Conservation (phyloP, 2,888 invertebrate species). For the Notodonta dromedarius region DNA sequence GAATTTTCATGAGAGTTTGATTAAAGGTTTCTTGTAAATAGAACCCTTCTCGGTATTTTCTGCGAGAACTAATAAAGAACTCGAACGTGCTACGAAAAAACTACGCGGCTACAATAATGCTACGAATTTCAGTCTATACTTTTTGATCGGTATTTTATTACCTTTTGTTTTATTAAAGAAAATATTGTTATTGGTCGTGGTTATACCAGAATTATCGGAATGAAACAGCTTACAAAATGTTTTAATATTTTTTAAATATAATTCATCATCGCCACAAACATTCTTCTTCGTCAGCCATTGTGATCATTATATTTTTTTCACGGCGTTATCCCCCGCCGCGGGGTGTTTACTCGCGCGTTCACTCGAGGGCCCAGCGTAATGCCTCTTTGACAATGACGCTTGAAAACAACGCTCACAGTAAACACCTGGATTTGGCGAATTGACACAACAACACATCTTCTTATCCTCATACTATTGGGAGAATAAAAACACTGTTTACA, state of each 20-base stretch:
- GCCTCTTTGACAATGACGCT: constrained; percentile 21
- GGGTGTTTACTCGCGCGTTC: constrained; percentile 33
- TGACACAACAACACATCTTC: neutral
- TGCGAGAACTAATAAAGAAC: neutral
- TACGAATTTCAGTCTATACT: constrained; percentile 8
- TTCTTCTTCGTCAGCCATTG: constrained; percentile 23
- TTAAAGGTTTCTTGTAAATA: constrained; percentile 2
- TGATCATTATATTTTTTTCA: constrained; percentile 28
- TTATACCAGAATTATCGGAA: too few species aligned
- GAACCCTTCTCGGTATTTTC: neutral
- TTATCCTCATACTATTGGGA: too few species aligned
- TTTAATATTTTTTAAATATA: neutral
- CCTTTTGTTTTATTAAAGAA: too few species aligned
- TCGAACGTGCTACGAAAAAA: constrained; percentile 15
- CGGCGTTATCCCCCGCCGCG: constrained; percentile 26
- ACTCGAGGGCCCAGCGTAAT: constrained; percentile 30
- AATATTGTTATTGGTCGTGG: too few species aligned
- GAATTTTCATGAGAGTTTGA: constrained; percentile 6
- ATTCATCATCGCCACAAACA: neutral
- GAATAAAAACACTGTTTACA: too few species aligned
- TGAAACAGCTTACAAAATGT: neutral
- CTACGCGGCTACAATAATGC: constrained; percentile 18
- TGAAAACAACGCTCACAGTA: constrained; percentile 31
- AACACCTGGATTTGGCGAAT: constrained; percentile 16
- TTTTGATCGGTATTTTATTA: neutral